Base-by-base conservation (phyloP, 2,113 vertebrate species). In the Lichenostomus cassidix region DNA sequence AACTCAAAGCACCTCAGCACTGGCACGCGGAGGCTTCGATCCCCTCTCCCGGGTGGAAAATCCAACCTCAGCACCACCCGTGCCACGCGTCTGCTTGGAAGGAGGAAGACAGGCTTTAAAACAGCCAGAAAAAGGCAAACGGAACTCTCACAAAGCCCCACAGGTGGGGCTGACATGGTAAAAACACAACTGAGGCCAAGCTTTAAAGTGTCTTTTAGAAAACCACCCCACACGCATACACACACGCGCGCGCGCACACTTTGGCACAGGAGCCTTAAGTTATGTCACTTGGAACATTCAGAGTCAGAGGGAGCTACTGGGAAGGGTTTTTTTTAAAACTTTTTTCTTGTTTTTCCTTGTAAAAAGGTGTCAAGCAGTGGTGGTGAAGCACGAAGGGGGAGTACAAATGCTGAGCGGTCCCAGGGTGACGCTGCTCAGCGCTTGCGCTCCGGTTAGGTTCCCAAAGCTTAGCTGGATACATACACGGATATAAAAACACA, bases 221-320 rank as follows among this genome's bases (percentile, higher is more conserved):
- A 83, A 37, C 65, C 56, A 59, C 21, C 39, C 62, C 86, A 60
- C 78, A 44, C 85, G 0, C 64, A 0, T 35, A 55, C 49, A 60
- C 17, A 52, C 46, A 49, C 73, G 27, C 63, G 20, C 81, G 19
- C 79, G 19, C 74, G 19, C 91, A 63, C 90, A 12, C 96, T 97
- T 98, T 97, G 98, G 98, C 98, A 98, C 98, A 29, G 49, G 56
- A 98, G 98, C 97, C 97, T 95, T n/a, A 49, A 89, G 91, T 96
- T 94, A 85, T 49, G 52, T 67, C 44, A 28, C 53, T 87, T 77
- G 94, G 63, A 95, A 94, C 86, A 33, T 86, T 91, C 87, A 42
- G 92, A 94, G 86, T 85, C 94, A 85, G 78, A 50, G 64, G 71
- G 94, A 90, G 83, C 63, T 67, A 68, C n/a, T 52, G 76, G 50